Conservation (phyloP, 2,888 invertebrate genomes). For the Linnaemya tessellans region DNA sequence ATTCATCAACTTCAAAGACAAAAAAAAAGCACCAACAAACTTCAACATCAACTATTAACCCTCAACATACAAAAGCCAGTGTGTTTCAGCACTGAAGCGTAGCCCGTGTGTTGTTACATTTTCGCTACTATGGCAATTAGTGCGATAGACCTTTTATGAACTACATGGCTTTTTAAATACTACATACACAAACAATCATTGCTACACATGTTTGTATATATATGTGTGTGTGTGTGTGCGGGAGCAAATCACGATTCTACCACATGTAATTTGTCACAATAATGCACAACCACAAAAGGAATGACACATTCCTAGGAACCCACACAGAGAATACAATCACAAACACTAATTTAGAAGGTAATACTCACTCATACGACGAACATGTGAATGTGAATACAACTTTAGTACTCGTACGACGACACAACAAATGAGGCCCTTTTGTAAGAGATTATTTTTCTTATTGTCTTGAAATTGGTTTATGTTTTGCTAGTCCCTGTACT, state of each 20-base stretch:
- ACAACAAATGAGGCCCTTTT: not conserved
- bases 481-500: not conserved
- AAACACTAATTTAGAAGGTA: constrained; percentile 34
- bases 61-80: not conserved
- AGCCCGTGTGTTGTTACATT: not conserved
- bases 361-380: not conserved
- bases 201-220: not conserved
- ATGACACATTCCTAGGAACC: constrained; percentile 23
- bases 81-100: not conserved
- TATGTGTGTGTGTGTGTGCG: not conserved
- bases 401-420: not conserved
- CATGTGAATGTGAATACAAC: not conserved
- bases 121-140: not conserved
- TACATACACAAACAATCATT: not conserved
- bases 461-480: not conserved
- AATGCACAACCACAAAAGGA: constrained; percentile 56
- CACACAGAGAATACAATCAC: constrained; percentile 25
- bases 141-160: not conserved
- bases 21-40: too few relatives aligned
- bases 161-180: not conserved
- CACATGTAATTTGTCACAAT: constrained; percentile 70
- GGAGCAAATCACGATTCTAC: constrained; percentile 66
- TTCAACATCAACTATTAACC: too few relatives aligned
- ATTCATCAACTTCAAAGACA: too few relatives aligned
- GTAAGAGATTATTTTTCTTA: not conserved